phyloP scores from a whole-genome alignment of 64 coral and sea anemone species.

The Montipora cactus region DNA sequence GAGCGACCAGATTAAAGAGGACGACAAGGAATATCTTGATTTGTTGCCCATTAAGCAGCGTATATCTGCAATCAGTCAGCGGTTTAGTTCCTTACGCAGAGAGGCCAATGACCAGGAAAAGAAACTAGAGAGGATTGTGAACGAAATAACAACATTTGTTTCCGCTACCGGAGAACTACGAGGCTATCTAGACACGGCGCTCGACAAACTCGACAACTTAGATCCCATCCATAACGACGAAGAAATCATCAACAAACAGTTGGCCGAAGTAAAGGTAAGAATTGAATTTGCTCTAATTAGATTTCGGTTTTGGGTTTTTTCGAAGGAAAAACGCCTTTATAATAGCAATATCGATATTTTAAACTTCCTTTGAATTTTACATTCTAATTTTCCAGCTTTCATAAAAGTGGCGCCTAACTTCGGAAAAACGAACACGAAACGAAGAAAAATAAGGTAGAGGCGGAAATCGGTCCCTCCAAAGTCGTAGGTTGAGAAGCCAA shows the following conservation, averaged over 20 bases:
- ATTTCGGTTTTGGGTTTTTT: too few species aligned
- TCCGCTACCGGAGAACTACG: constrained; percentile 62
- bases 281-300: background rate
- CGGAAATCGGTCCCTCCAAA: too few species aligned
- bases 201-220: constrained; percentile 60
- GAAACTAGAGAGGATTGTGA: constrained; percentile 61
- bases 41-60: constrained; percentile 81
- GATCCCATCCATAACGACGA: constrained; percentile 91
- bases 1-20: constrained; percentile 71
- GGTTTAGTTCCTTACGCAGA: constrained; percentile 46
- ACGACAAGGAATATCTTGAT: constrained; percentile 73
- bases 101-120: constrained; percentile 40
- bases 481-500: too few species aligned
- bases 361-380: too few species aligned
- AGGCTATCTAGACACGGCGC: constrained; percentile 49
- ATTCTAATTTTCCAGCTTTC: too few species aligned
- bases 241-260: constrained; percentile 73
- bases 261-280: constrained; percentile 84
- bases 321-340: too few species aligned
- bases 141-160: constrained; percentile 71
- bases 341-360: too few species aligned
- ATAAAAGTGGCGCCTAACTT: too few species aligned
- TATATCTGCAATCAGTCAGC: constrained; percentile 61
- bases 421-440: too few species aligned
- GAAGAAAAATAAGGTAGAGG: too few species aligned